These are phyloP conservation scores for Platysteira castanea DNA, from an alignment of 2,113 vertebrate species.

Conservation along the genomic window DNA sequence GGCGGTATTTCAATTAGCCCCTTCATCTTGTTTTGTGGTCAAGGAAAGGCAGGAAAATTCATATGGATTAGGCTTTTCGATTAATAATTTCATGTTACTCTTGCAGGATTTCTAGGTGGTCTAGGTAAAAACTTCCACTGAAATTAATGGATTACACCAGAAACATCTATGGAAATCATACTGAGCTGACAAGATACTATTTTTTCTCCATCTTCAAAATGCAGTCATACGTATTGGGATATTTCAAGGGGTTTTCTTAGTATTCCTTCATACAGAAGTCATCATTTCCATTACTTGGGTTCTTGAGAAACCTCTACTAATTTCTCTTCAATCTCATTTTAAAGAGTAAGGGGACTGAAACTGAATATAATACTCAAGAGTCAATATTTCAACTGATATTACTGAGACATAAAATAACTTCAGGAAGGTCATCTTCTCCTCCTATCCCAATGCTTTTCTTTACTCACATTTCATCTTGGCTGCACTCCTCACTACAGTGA, in stretches of 20 bases:
- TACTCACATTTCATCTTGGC: neutral
- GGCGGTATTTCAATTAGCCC: neutral
- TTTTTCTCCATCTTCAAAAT: neutral
- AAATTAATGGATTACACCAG: neutral
- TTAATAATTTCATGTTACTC: neutral
- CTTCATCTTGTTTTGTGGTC: neutral
- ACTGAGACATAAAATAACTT: neutral
- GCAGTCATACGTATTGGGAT: accelerated
- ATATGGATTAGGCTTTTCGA: neutral
- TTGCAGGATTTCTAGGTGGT: neutral
- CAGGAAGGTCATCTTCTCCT: neutral
- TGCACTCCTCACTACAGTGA: neutral
- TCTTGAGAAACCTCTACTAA: neutral
- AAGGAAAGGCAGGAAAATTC: neutral
- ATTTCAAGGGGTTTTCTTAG: neutral
- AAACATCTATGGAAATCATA: neutral
- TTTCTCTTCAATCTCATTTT: neutral
- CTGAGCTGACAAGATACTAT: neutral
- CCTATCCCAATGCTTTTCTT: neutral
- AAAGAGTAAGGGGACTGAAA: neutral
- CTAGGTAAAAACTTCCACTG: neutral
- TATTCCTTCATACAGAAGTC: neutral
- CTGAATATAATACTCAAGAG: neutral
- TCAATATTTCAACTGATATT: neutral
- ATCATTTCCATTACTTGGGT: neutral